phyloP scores from a whole-genome alignment of 2,113 vertebrate genomes.

The Tor tambroides region DNA sequence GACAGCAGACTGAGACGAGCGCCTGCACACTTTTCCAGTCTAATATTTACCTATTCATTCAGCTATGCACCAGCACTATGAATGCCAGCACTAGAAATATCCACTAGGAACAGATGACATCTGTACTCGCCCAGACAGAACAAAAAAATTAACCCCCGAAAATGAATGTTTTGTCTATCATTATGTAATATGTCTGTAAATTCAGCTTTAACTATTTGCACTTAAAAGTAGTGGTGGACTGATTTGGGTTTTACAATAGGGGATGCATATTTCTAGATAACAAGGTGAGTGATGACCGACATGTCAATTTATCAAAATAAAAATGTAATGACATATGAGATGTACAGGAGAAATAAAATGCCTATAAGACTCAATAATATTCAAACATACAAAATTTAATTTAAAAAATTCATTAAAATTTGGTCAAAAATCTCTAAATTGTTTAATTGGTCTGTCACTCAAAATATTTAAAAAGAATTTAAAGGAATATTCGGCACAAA shows the following conservation, averaged over 20 bases:
- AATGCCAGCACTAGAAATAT: conserved; percentile 1
- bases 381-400: neutral
- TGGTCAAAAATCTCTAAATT: neutral
- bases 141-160: neutral
- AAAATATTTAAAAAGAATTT: neutral
- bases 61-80: conserved; percentile 15
- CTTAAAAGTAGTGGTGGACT: neutral
- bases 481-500: neutral
- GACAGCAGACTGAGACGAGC: conserved; percentile 2
- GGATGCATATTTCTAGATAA: neutral
- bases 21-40: neutral
- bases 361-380: neutral
- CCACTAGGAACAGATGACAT: conserved; percentile 11
- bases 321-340: too few relatives aligned
- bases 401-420: neutral
- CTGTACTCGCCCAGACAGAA: neutral
- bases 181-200: neutral
- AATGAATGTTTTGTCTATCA: too few relatives aligned
- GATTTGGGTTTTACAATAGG: neutral
- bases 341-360: too few relatives aligned
- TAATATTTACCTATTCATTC: conserved; percentile 22
- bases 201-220: neutral
- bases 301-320: too few relatives aligned
- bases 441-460: neutral
- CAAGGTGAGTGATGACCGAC: neutral